These are phyloP conservation scores for Botia almorhae DNA, from an alignment of 2,797 vertebrate species.

Conservation along the genomic window DNA sequence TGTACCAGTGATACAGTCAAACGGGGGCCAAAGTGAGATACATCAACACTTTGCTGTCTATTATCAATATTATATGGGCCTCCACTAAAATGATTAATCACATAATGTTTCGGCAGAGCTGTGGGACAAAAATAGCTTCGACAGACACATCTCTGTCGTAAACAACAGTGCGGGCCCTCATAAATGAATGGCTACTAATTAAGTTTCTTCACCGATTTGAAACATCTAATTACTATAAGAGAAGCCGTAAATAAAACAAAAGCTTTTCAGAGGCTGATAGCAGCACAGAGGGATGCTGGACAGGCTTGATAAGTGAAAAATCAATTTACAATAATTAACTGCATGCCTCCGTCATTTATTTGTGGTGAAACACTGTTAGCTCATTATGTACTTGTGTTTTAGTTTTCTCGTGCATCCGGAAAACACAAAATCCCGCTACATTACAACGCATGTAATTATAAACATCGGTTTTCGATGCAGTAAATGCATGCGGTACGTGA, in stretches of 20 bases:
- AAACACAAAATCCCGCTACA: conserved; percentile 4
- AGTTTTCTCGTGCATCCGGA: conserved; percentile 18
- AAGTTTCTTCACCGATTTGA: conserved; percentile 49
- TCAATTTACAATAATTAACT: conserved; percentile 64
- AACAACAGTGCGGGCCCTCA: conserved; percentile 30
- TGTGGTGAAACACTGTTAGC: conserved; percentile 27
- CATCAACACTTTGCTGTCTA: not conserved
- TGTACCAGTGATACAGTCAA: conserved; percentile 5
- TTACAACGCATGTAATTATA: not conserved
- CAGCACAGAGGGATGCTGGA: conserved; percentile 53
- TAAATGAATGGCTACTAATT: conserved; percentile 51
- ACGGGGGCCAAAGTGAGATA: conserved; percentile 9
- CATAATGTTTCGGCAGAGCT: conserved; percentile 14
- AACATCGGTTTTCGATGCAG: not conserved
- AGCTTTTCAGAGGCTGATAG: conserved; percentile 52
- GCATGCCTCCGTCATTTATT: conserved; percentile 53
- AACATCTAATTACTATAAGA: conserved; percentile 59
- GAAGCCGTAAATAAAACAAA: conserved; percentile 53
- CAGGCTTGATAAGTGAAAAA: conserved; percentile 66
- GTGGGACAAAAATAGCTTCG: conserved; percentile 20
- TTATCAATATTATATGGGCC: conserved; percentile 18
- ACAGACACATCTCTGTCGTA: conserved; percentile 27
- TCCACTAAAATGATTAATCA: conserved; percentile 40
- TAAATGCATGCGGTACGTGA: not conserved
- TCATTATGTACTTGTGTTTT: conserved; percentile 34